phyloP scores from a whole-genome alignment of 2,888 invertebrate species.

The Torymus aiolomorphi region DNA sequence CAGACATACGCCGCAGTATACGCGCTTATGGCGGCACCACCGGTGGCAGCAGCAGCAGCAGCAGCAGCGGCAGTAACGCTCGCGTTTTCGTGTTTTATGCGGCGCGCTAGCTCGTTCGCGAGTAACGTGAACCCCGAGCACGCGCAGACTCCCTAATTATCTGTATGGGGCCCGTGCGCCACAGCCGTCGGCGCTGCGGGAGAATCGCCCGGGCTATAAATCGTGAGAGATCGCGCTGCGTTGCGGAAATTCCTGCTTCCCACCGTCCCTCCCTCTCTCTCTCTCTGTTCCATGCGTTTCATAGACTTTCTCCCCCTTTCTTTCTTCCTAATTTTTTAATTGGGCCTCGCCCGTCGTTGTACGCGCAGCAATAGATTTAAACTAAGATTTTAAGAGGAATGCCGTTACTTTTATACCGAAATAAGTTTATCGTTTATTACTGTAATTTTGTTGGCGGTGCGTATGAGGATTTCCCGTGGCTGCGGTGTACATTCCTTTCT shows the following conservation, averaged over 20 bases:
- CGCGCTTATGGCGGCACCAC: too few relatives aligned
- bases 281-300: not conserved
- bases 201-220: constrained; percentile 15
- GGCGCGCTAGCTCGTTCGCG: not conserved
- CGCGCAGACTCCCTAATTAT: constrained; percentile 24
- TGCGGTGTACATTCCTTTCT: too few relatives aligned
- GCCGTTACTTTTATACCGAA: too few relatives aligned
- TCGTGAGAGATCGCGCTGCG: constrained; percentile 24
- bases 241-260: constrained; percentile 38
- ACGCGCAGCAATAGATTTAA: too few relatives aligned
- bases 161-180: not conserved
- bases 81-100: constrained; percentile 12
- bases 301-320: not conserved
- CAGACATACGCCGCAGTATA: too few relatives aligned
- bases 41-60: too few relatives aligned
- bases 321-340: not conserved
- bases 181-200: not conserved
- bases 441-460: too few relatives aligned
- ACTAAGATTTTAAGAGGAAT: too few relatives aligned
- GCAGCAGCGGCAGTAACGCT: too few relatives aligned
- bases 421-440: too few relatives aligned
- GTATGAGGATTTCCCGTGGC: too few relatives aligned
- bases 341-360: not conserved
- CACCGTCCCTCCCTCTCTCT: not conserved
- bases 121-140: constrained; percentile 5